These are phyloP conservation scores for Leucopternis melanops DNA, from an alignment of 2,113 vertebrate species.

Conservation along the genomic window DNA sequence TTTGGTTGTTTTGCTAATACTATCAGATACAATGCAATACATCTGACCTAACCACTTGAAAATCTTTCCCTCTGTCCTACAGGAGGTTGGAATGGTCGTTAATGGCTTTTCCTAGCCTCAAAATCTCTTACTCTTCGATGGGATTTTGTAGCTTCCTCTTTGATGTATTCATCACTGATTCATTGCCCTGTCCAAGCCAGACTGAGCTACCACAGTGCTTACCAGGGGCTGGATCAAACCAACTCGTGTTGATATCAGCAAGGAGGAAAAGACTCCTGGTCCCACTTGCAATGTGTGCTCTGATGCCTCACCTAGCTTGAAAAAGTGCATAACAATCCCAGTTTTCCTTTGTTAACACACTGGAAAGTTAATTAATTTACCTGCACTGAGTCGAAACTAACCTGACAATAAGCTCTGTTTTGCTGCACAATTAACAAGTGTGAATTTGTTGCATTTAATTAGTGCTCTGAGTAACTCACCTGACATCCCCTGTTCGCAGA, in stretches of 20 bases:
- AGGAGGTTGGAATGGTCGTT: neutral
- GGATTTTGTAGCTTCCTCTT: neutral
- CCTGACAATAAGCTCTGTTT: neutral
- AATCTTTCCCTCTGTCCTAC: neutral
- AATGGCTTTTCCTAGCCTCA: neutral
- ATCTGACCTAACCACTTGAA: neutral
- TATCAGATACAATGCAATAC: neutral
- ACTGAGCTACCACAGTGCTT: neutral
- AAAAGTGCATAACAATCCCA: neutral
- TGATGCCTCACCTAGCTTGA: neutral
- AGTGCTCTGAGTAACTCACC: neutral
- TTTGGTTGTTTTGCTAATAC: neutral
- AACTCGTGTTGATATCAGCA: neutral
- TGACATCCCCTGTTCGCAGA: neutral
- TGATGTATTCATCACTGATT: neutral
- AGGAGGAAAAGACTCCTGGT: neutral
- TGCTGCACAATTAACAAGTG: neutral
- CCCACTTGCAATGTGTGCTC: neutral
- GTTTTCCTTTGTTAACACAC: neutral
- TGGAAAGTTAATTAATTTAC: neutral
- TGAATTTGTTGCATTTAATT: neutral
- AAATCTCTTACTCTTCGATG: neutral
- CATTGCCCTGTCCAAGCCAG: neutral
- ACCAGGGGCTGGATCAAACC: neutral
- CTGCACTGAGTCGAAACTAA: neutral